These are phyloP conservation scores for Diabrotica balteata DNA, from an alignment of 2,888 invertebrate species.

Conservation along the genomic window DNA sequence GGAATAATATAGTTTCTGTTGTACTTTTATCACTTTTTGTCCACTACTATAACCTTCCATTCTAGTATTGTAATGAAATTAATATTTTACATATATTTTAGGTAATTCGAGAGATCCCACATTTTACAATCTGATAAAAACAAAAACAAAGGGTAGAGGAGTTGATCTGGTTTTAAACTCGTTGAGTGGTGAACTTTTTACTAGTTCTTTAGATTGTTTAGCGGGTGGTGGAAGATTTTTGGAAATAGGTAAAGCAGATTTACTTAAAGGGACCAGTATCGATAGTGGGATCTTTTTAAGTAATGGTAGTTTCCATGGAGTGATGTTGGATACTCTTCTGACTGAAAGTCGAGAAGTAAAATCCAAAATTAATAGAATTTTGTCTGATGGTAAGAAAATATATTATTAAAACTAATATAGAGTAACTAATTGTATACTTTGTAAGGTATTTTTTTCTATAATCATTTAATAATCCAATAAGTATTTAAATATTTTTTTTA, in stretches of 20 bases:
- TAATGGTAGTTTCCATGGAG: conserved; percentile 77
- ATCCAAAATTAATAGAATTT: not conserved
- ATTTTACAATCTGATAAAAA: conserved; percentile 35
- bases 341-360: conserved; percentile 23
- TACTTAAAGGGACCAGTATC: conserved; percentile 70
- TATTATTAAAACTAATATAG: not conserved
- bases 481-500: too few relatives aligned
- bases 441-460: too few relatives aligned
- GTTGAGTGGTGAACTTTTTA: conserved; percentile 87
- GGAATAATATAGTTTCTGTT: too few relatives aligned
- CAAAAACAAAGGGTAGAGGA: conserved; percentile 82
- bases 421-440: too few relatives aligned
- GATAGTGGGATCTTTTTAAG: conserved; percentile 74
- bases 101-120: not conserved
- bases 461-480: too few relatives aligned
- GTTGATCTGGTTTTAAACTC: conserved; percentile 93
- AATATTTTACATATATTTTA: not conserved
- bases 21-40: too few relatives aligned
- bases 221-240: conserved; percentile 72
- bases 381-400: not conserved
- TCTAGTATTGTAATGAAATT: not conserved
- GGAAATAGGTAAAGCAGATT: conserved; percentile 86
- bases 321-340: conserved; percentile 68
- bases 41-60: too few relatives aligned
- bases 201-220: conserved; percentile 70